Base-by-base conservation (phyloP, 1,140 invertebrate species). In the Ectropis grisescens region DNA sequence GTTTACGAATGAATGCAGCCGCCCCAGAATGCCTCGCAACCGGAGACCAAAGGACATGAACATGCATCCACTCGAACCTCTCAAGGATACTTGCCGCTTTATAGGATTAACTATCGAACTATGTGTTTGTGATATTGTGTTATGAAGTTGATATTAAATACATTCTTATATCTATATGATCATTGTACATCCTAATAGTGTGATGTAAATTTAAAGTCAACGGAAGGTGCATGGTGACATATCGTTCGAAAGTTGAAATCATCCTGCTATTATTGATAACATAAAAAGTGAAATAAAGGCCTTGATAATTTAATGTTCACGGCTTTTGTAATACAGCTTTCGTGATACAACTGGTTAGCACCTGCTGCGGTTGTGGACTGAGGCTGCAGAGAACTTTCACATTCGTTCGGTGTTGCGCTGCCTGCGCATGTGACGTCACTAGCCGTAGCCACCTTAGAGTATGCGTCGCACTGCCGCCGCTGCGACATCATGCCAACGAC, bases 381-480 rank as follows among this genome's bases (percentile, higher is more conserved):
- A 46, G 53, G 51, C 58, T 58, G 51, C 57, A 47, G 47, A 56
- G 58, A 72, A 80, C 75, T 80, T 80, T 80, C 75, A 80, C 75
- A 76, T 76, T 76, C 64, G 60, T 54, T 60, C 38, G 33, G 47
- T 48, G 61, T 71, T 69, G 67, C 60, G 67, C 53, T 50, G 59
- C 52, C 48, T 51, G 62, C 52, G 60, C 53, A 35, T 51, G 33
- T 80, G 66, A 75, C 69, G 69, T 75, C 71, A 75, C 65, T 42
- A 25, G 31, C 31, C 33, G 28, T 38, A 43, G 39, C 47, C 35
- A 36, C 47, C n/a, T 33, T 30, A 38, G 35, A 36, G 35, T 31
- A n/a, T 19, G 24, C 24, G 24, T n/a, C 24, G 4, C 24, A 26
- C 24, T 19, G 16, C 24, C 19, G 4, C 4, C 19, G 9, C 19